Conservation (phyloP, 2,888 invertebrate genomes). For the Sisyra terminalis region DNA sequence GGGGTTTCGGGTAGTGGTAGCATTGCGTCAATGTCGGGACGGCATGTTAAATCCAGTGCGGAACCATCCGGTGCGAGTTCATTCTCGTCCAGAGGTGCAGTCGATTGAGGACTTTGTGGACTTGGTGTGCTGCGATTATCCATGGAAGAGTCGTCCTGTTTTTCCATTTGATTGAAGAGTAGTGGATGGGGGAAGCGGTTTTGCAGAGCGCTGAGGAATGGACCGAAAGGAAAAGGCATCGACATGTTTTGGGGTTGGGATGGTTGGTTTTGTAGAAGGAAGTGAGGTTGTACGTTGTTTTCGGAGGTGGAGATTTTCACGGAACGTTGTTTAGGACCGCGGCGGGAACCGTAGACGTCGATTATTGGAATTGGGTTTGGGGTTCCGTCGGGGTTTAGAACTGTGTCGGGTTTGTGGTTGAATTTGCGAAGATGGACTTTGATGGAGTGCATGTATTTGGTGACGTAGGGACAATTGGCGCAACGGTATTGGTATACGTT, state of each 20-base stretch:
- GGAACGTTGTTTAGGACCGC: slow-evolving; percentile 59
- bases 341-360: slow-evolving; percentile 77
- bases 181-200: slow-evolving; percentile 1
- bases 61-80: slow-evolving; percentile 20
- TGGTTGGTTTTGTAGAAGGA: slow-evolving; percentile 15
- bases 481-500: slow-evolving; percentile 87
- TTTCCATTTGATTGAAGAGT: slow-evolving; percentile 12
- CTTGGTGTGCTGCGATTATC: neutral
- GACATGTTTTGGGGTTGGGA: slow-evolving; percentile 14
- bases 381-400: slow-evolving; percentile 75
- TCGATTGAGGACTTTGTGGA: neutral
- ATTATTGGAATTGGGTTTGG: slow-evolving; percentile 78
- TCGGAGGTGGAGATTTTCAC: slow-evolving; percentile 12
- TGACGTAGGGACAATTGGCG: slow-evolving; percentile 84
- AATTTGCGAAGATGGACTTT: slow-evolving; percentile 91
- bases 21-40: slow-evolving; percentile 21
- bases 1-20: slow-evolving; percentile 17
- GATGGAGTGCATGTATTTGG: slow-evolving; percentile 95
- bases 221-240: slow-evolving; percentile 13
- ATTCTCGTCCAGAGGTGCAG: slow-evolving; percentile 8
- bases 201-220: neutral
- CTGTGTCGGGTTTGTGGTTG: slow-evolving; percentile 77
- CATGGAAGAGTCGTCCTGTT: neutral
- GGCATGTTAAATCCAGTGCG: slow-evolving; percentile 41
- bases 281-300: slow-evolving; percentile 9